Conservation (phyloP, 1,140 invertebrate species). For the Armadillidium nasatum region DNA sequence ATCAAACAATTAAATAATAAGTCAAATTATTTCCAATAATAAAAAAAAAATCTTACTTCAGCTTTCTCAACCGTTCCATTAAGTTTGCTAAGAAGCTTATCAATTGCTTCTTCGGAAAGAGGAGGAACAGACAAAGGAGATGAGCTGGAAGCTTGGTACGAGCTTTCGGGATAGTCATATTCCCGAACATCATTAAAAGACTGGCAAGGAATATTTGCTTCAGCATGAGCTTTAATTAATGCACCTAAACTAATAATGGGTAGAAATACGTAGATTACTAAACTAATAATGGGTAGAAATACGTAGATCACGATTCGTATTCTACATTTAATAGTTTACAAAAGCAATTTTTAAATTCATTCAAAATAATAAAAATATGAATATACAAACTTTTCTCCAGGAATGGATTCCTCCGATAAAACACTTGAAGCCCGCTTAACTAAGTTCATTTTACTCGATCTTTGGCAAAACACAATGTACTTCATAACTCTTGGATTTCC, state of each 20-base stretch:
- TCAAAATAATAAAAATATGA: neutral
- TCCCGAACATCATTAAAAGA: neutral
- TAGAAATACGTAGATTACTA: neutral
- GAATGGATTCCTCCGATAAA: neutral
- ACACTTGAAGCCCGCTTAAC: neutral
- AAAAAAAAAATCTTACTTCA: neutral
- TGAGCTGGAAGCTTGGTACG: neutral
- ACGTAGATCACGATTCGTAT: no score
- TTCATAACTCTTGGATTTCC: neutral
- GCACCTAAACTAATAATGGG: neutral
- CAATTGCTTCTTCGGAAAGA: neutral
- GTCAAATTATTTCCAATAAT: no score
- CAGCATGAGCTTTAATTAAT: neutral
- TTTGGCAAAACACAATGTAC: neutral
- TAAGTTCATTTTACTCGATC: neutral
- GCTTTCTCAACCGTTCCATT: neutral
- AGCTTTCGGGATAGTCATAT: neutral
- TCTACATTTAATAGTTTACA: no score
- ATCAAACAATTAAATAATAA: no score
- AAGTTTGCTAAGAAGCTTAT: neutral
- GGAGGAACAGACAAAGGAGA: neutral
- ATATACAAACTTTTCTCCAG: neutral
- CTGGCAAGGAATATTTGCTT: neutral
- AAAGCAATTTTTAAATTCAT: no score
- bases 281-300: neutral